phyloP scores from a whole-genome alignment of 2,888 invertebrate genomes.

The Pyralis farinalis region DNA sequence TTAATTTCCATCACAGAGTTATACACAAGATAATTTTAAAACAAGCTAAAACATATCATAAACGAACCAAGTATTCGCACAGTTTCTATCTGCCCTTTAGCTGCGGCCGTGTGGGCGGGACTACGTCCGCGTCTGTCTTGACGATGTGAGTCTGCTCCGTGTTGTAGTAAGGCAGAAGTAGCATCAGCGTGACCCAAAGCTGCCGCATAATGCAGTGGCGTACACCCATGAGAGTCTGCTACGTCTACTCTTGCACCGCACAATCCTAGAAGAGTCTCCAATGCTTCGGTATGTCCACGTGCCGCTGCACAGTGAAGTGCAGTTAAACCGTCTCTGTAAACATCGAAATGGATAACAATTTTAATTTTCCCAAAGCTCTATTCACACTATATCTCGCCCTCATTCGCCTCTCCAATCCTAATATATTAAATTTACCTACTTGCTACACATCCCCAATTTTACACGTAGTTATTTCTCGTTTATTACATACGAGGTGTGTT shows the following conservation, averaged over 20 bases:
- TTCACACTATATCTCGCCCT: too few species aligned
- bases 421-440: too few species aligned
- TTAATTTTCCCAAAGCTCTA: too few species aligned
- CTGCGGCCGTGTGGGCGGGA: constrained; percentile 96
- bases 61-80: constrained; percentile 84
- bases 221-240: constrained; percentile 96
- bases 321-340: constrained; percentile 93
- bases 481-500: too few species aligned
- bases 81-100: constrained; percentile 96
- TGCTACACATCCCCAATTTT: too few species aligned
- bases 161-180: constrained; percentile 92
- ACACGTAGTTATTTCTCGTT: too few species aligned
- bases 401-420: too few species aligned
- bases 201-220: constrained; percentile 97
- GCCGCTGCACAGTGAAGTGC: constrained; percentile 98
- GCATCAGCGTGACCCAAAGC: constrained; percentile 97
- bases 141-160: constrained; percentile 94
- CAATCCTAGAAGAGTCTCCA: constrained; percentile 92
- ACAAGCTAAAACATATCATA: neutral
- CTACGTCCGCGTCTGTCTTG: constrained; percentile 96
- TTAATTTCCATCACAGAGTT: too few species aligned
- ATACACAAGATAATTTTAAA: too few species aligned
- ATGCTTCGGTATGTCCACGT: constrained; percentile 95
- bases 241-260: constrained; percentile 95
- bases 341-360: too few species aligned